phyloP scores from a whole-genome alignment of 2,797 vertebrate genomes.

The Basileuterus tristriatus region DNA sequence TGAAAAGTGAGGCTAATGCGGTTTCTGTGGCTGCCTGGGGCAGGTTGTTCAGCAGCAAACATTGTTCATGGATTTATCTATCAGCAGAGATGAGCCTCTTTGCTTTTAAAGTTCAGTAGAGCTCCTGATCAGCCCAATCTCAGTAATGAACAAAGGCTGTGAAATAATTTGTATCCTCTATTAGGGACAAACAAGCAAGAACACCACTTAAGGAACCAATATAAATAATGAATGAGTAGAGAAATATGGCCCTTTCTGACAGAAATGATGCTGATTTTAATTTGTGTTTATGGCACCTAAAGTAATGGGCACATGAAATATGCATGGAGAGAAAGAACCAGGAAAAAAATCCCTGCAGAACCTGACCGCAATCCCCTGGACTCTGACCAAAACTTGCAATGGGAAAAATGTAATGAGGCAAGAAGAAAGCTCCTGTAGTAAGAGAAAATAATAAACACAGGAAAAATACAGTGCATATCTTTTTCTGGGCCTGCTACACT shows the following conservation, averaged over 20 bases:
- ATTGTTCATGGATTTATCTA: background rate
- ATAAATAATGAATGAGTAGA: slow-evolving; percentile 60
- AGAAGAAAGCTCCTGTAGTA: background rate
- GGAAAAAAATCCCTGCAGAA: slow-evolving; percentile 23
- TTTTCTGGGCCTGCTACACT: background rate
- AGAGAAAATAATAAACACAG: background rate
- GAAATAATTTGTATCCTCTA: slow-evolving; percentile 35
- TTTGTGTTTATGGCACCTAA: slow-evolving; percentile 69
- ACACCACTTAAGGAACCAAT: slow-evolving; percentile 48
- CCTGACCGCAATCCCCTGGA: background rate
- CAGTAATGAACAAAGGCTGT: background rate
- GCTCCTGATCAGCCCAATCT: background rate
- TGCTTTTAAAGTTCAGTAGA: background rate
- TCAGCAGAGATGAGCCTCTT: background rate
- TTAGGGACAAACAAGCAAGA: slow-evolving; percentile 53
- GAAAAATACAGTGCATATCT: background rate
- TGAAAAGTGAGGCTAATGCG: background rate
- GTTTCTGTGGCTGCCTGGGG: background rate
- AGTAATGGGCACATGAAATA: slow-evolving; percentile 64
- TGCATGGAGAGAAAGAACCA: slow-evolving; percentile 32
- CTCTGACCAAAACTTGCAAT: background rate
- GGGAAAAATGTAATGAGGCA: background rate
- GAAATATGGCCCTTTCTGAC: slow-evolving; percentile 55
- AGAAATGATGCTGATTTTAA: slow-evolving; percentile 65
- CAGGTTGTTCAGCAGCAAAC: background rate